Conservation (phyloP, 2,797 vertebrate species). For the Hippocampus kuda region DNA sequence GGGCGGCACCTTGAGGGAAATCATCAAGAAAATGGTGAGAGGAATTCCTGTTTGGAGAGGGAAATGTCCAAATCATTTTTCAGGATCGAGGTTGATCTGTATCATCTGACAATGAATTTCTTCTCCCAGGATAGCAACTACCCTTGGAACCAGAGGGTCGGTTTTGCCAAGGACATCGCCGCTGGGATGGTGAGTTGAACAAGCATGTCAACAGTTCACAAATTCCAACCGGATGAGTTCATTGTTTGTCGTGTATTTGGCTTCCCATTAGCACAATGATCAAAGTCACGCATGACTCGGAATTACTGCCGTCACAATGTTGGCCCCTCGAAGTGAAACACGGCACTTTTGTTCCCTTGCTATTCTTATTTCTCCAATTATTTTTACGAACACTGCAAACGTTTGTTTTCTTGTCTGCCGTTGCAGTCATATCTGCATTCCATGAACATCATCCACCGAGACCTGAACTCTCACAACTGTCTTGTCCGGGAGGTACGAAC, state of each 20-base stretch:
- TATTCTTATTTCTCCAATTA: background rate
- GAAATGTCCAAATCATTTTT: background rate
- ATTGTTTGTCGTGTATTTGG: conserved; percentile 9
- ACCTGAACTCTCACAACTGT: conserved; percentile 98
- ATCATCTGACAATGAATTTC: background rate
- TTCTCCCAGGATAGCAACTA: conserved; percentile 77
- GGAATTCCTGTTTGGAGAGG: background rate
- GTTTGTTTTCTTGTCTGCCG: conserved; percentile 13
- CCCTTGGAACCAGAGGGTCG: conserved; percentile 90
- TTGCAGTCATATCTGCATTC: conserved; percentile 90
- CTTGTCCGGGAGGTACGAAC: conserved; percentile 86
- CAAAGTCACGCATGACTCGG: conserved; percentile 19
- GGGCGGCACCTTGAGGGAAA: conserved; percentile 85
- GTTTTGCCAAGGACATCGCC: conserved; percentile 90
- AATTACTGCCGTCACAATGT: conserved; percentile 25
- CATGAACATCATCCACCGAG: conserved; percentile 97
- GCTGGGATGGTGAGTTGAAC: conserved; percentile 84
- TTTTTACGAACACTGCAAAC: conserved; percentile 14
- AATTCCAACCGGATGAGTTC: conserved; percentile 37
- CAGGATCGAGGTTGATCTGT: background rate
- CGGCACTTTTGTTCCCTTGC: conserved; percentile 25
- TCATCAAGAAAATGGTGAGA: conserved; percentile 94
- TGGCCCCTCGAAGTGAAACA: conserved; percentile 19
- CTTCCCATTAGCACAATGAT: conserved; percentile 22
- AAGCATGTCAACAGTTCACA: conserved; percentile 21